Evolutionary conservation across 2,888 invertebrate species (phyloP), one percentile per base, ranked within the genome.

Genomic region (Folsomia manolachei): DNA sequence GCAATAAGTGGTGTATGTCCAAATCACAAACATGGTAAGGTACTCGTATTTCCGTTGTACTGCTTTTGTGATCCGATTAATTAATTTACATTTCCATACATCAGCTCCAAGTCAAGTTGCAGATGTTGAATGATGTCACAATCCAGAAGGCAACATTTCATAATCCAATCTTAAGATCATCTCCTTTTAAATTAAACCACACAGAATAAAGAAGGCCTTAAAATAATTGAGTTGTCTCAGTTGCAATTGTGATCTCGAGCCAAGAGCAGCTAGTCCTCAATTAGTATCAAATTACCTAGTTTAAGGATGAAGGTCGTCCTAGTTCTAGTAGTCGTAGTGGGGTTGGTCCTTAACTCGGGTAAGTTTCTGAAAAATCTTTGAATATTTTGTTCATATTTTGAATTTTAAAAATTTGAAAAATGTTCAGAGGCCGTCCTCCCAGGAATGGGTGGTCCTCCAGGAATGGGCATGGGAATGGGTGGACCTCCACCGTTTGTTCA

Each of bases 401-500:
- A 14, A 56, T 56, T 68, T 23, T 1, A 25, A 25, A 4, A n/a
- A 60, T 66, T 53, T 27, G 27, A 1, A 9, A 27, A 14, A 4
- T 39, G 51, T 2, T 2, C 24, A 75, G 75, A 71, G 26, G 70
- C 75, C 7, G 67, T 71, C 9, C 63, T 75, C 68, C 27, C 25
- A 25, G n/a, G 60, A 51, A 21, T 21, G 56, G 62, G 2, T 21
- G 1, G 14, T 62, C 62, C 62, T n/a, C 66, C 66, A 51, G 65
- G 65, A 4, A 21, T 60, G 2, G 56, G 56, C 2, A 56, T 56
- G 56, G 56, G 56, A 21, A 56, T 63, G 26, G 63, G 63, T 63
- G 65, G 71, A 2, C 71, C 74, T 21, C 71, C 71, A 14, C 71
- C 74, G 25, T 74, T 74, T 63, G 69, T 74, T 19, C 74, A 74